Base-by-base conservation (phyloP, 1,140 invertebrate species). In the Aphelenchoides fujianensis region DNA sequence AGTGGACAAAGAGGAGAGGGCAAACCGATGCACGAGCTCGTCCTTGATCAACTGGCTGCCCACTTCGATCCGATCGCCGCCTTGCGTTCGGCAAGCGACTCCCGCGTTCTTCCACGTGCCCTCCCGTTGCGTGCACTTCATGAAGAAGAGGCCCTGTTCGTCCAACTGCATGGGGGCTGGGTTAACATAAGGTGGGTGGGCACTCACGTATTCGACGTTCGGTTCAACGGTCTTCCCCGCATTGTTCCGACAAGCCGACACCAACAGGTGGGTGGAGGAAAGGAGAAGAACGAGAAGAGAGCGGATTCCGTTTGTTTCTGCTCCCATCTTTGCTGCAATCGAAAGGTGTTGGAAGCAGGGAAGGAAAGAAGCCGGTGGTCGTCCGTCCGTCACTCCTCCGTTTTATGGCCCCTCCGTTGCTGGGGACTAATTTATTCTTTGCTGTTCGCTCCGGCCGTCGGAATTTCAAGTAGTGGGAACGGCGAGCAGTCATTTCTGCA, bases 91-190 rank as follows among this genome's bases (percentile, higher is more conserved):
- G 34, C 55, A 59, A 16, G 55, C 55, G 34, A 59, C 19, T 5
- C 55, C 55, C 19, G 23, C 55, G 34, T 7, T 59, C 19, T 59
- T 59, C 5, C 5, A 7, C 12, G 5, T 59, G 5, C 55, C 55
- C 27, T 59, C 23, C 34, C 5, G 28, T 59, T 59, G 12, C 19
- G 55, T 59, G 55, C 55, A 59, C 34, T 59, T 59, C 55, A 59
- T 59, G 19, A 59, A 59, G 19, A 59, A 59, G 27, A 7, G 55
- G 28, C 55, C 55, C 7, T 59, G 55, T 7, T 19, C 19, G 55
- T 59, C 55, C 5, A 59, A 19, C 55, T 59, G 19, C 5, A 59
- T 30, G n/a, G n/a, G n/a, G n/a, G n/a, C n/a, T n/a, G n/a, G n/a
- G n/a, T n/a, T n/a, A n/a, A n/a, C n/a, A n/a, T n/a, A n/a, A n/a